These are phyloP conservation scores for Aphelinus certus DNA, from an alignment of 1,140 invertebrate species.

Conservation along the genomic window DNA sequence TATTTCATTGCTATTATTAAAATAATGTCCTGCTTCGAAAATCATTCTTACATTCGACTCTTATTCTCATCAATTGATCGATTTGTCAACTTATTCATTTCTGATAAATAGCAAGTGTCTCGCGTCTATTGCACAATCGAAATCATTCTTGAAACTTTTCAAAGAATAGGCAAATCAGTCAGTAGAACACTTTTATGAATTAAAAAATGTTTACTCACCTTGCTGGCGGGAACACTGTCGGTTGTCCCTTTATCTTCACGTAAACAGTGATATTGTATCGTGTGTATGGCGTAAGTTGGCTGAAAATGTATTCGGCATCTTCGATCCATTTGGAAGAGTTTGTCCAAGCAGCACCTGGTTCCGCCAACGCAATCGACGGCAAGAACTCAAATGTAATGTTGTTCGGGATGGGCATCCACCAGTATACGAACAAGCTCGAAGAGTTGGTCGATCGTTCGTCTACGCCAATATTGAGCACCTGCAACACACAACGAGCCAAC, in stretches of 20 bases:
- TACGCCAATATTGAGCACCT: slow-evolving; percentile 63
- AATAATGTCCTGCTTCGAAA: no score
- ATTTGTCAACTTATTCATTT: no score
- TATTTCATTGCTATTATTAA: no score
- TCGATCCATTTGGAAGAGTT: slow-evolving; percentile 69
- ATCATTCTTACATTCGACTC: no score
- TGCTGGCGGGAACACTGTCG: slow-evolving; percentile 68
- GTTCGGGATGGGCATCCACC: slow-evolving; percentile 65
- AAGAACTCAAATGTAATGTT: slow-evolving; percentile 69
- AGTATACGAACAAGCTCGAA: slow-evolving; percentile 67
- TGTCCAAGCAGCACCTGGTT: slow-evolving; percentile 62
- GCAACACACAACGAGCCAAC: not conserved
- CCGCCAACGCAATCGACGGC: slow-evolving; percentile 66
- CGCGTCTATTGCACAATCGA: no score
- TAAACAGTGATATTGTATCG: slow-evolving; percentile 83
- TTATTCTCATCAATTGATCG: no score
- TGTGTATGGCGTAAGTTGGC: slow-evolving; percentile 74
- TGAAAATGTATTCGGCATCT: slow-evolving; percentile 69
- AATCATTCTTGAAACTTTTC: not conserved
- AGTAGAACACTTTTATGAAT: no score
- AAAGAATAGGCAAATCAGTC: not conserved
- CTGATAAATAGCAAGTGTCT: no score
- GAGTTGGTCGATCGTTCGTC: slow-evolving; percentile 65
- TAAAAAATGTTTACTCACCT: slow-evolving; percentile 47
- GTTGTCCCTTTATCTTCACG: slow-evolving; percentile 67